phyloP scores from a whole-genome alignment of 1,140 invertebrate species.

The Dendrolimus punctatus region DNA sequence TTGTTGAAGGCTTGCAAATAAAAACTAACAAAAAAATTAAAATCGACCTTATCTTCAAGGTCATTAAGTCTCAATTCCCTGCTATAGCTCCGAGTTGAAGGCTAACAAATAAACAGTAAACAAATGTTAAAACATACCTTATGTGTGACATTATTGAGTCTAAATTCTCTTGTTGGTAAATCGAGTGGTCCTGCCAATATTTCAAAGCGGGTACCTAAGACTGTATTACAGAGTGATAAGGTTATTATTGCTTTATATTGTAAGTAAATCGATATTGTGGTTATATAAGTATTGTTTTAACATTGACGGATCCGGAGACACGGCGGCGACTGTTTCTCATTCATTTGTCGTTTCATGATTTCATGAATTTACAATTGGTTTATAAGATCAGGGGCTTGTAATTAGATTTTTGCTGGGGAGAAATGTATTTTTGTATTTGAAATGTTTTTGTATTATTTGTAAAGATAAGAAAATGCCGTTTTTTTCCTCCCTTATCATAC shows the following conservation, averaged over 20 bases:
- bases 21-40: conserved; percentile 11
- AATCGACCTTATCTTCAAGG: conserved; percentile 15
- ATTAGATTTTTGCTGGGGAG: no score
- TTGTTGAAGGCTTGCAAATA: conserved; percentile 24
- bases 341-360: conserved; percentile 20
- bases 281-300: conserved; percentile 22
- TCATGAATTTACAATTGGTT: conserved; percentile 4
- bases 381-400: neutral
- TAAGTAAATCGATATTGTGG: neutral
- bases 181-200: conserved; percentile 3
- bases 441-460: no score
- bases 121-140: no score
- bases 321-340: conserved; percentile 28
- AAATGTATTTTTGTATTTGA: no score
- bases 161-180: neutral
- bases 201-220: neutral
- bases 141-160: no score
- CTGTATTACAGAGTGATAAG: neutral
- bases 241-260: conserved; percentile 4
- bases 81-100: no score
- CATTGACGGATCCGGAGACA: conserved; percentile 32
- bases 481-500: no score
- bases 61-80: no score
- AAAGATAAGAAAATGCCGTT: no score
- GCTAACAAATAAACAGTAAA: no score